Base-by-base conservation (phyloP, 2,797 vertebrate genomes). In the Phrynocephalus forsythii region DNA sequence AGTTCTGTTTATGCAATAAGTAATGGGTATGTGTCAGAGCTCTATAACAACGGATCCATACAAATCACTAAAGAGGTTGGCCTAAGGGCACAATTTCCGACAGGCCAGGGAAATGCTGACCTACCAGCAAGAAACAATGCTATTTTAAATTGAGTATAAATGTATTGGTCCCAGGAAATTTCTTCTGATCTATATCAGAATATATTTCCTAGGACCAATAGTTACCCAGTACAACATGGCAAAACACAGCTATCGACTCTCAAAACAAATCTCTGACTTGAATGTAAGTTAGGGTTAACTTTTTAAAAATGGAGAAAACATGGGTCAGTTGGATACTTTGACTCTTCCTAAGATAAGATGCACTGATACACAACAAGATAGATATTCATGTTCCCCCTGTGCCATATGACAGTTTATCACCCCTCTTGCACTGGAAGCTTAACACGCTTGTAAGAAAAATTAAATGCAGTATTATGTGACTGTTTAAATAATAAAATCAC, bases 401-500 rank as follows among this genome's bases (percentile, higher is more conserved):
- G 6, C 78, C 68, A 85, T 22, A 85, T 44, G 86, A 84, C 88
- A 90, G 79, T 89, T 92, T 93, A 84, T 86, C 90, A 81, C 77
- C 88, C 87, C 85, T 85, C 50, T 44, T 88, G 73, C n/a, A 91
- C 24, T 69, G 88, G 91, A 87, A 92, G 88, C 92, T 93, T 69
- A 60, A 69, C 73, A 83, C 76, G 87, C 93, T 92, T 87, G 60
- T 91, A 84, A 93, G 95, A 89, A 94, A 60, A 63, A 91, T 60
- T 78, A 91, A 92, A 90, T 22, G 86, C 72, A 87, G 81, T 91
- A 86, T 90, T 91, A 90, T 90, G 86, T 82, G 93, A 92, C 90
- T 92, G 90, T 85, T 90, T 79, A 22, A 90, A 90, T 91, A 93
- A 94, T 88, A 90, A 94, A 93, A 94, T 89, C 50, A 91, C 91